A percentile compares a stretch with the other conserved stretches of the same genome.
Conservation (phyloP, 2,888 invertebrate genomes). For the Erebia palarica region DNA sequence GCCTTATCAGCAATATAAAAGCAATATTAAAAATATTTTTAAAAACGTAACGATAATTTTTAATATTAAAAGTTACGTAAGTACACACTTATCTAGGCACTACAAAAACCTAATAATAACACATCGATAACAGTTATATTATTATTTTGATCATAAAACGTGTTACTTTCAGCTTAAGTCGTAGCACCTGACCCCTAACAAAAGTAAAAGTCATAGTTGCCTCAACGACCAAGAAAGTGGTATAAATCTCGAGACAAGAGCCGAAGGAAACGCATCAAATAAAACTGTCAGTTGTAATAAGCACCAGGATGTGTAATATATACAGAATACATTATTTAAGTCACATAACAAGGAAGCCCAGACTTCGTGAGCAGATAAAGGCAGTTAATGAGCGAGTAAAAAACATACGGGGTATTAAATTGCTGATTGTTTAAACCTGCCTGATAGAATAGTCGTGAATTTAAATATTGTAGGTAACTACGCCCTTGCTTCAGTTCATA, state of each 20-base stretch:
- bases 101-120: background rate
- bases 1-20: no score
- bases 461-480: constrained; percentile 1
- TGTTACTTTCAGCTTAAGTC: constrained; percentile 16
- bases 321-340: constrained; percentile 41
- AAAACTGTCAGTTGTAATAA: constrained; percentile 48
- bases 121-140: background rate
- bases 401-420: constrained; percentile 36
- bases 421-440: constrained; percentile 16
- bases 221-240: constrained; percentile 44
- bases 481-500: background rate
- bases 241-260: constrained; percentile 60
- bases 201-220: constrained; percentile 51
- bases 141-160: constrained; percentile 13
- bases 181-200: constrained; percentile 42
- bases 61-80: background rate
- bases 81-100: background rate
- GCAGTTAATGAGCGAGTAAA: constrained; percentile 46
- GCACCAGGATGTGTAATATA: constrained; percentile 41
- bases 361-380: constrained; percentile 45
- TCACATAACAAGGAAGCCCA: constrained; percentile 49
- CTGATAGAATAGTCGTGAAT: constrained; percentile 16
- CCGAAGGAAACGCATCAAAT: constrained; percentile 48
- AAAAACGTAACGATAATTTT: background rate
- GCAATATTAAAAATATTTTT: background rate